phyloP scores from a whole-genome alignment of 92 coral and sea anemone species.

The Paragorgia papillata region DNA sequence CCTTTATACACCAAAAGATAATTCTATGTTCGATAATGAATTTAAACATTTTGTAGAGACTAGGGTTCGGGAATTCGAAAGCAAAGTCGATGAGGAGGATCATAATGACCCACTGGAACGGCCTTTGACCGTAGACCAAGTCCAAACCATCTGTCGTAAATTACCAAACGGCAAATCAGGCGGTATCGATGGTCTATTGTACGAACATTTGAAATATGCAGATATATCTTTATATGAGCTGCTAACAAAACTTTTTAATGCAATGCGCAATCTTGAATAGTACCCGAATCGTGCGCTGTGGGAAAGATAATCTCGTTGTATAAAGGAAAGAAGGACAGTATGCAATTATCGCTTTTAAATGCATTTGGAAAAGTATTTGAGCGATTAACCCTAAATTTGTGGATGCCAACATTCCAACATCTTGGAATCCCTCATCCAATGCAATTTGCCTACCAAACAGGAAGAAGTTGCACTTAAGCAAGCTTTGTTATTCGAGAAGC shows the following conservation, averaged over 20 bases:
- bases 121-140: neutral
- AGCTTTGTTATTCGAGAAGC: slow-evolving; percentile 10
- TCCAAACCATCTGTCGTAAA: neutral
- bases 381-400: neutral
- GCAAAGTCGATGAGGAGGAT: neutral
- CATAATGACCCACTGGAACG: neutral
- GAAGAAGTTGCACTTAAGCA: neutral
- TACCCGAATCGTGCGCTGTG: slow-evolving; percentile 3
- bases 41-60: slow-evolving; percentile 6
- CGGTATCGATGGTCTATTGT: neutral
- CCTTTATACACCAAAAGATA: slow-evolving; percentile 1
- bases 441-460: slow-evolving; percentile 13
- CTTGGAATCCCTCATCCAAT: slow-evolving; percentile 2
- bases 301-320: slow-evolving; percentile 11
- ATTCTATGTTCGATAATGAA: neutral
- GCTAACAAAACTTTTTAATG: slow-evolving; percentile 15
- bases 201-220: slow-evolving; percentile 17
- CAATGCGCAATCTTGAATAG: neutral
- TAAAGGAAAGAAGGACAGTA: neutral
- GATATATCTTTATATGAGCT: neutral
- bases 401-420: slow-evolving; percentile 11
- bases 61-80: neutral
- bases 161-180: slow-evolving; percentile 27
- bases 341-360: neutral
- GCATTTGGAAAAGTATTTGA: slow-evolving; percentile 5